Evolutionary conservation across 2,113 vertebrate species (phyloP), one percentile per base, ranked within the genome.

Genomic region (Xenotilapia leptura): DNA sequence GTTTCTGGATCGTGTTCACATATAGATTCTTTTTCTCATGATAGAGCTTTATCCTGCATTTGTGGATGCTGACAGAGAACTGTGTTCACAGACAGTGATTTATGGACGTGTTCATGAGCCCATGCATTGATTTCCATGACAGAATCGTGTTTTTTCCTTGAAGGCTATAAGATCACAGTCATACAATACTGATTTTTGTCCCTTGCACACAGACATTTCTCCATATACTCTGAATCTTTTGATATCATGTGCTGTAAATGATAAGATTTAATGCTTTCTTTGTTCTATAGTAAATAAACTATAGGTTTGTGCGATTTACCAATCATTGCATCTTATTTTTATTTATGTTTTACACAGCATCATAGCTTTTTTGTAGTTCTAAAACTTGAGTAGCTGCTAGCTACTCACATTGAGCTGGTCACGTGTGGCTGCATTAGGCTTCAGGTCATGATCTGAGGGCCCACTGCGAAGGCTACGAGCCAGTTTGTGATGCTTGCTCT

Each of bases 401-500:
- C 36, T 23, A 92, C 97, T 97, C 93, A 99, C 99, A 87, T 99
- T 99, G 55, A 99, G 97, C 89, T 99, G 99, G 95, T 99, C 99
- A 31, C 98, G 96, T 0, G 98, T 99, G 55, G 98, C 96, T 33
- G 99, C 99, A 77, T 99, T 99, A 75, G 99, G 98, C 95, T 99
- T 99, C 94, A 99, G 96, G 94, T 99, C 99, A 53, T 99, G 99
- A 89, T 99, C 98, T 14, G 98, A 99, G 4, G 99, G 98, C 28
- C 99, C 99, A 14, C 98, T 99, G 92, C 99, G 97, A 87, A 99
- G 97, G 91, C 98, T 99, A 73, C 99, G 97, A 70, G 99, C 98
- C 94, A 99, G 97, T 87, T 99, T 99, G 95, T 99, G 99, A 88
- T 99, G 98, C 86, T 99, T 99, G 88, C 99, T 99, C 92, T 99